Percentiles rank a stretch among this genome's conserved stretches.
These are phyloP conservation scores for Lutra lutra DNA, from an alignment of 2,797 vertebrate genomes.

Conservation along the genomic window DNA sequence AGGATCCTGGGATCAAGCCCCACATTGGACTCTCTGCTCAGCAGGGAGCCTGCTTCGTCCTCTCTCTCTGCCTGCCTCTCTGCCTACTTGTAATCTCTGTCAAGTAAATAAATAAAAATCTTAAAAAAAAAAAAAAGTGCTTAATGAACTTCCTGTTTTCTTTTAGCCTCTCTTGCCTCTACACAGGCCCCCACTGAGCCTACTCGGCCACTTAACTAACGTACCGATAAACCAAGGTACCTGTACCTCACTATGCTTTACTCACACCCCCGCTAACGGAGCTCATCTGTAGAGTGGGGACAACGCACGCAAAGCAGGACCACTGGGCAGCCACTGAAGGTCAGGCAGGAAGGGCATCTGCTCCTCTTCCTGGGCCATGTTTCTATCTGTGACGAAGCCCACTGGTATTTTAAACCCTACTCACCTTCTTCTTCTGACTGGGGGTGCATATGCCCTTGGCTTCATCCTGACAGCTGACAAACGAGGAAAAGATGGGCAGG, in stretches of 20 bases:
- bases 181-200: background rate
- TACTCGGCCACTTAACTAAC: background rate
- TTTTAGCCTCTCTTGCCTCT: background rate
- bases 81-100: too few species aligned
- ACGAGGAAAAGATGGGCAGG: constrained; percentile 93
- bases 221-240: background rate
- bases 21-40: too few species aligned
- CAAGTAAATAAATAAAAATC: too few species aligned
- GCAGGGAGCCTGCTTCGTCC: too few species aligned
- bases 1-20: too few species aligned
- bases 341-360: rapidly evolving
- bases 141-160: background rate
- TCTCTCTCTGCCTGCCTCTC: too few species aligned
- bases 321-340: background rate
- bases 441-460: background rate
- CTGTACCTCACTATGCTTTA: background rate
- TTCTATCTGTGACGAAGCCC: background rate
- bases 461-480: constrained; percentile 82
- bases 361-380: background rate
- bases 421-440: constrained; percentile 50
- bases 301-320: background rate
- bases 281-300: background rate
- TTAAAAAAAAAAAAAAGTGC: background rate
- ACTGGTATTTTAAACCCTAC: background rate
- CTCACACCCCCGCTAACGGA: background rate